Conservation (phyloP, 2,113 vertebrate species). For the Lepus europaeus region DNA sequence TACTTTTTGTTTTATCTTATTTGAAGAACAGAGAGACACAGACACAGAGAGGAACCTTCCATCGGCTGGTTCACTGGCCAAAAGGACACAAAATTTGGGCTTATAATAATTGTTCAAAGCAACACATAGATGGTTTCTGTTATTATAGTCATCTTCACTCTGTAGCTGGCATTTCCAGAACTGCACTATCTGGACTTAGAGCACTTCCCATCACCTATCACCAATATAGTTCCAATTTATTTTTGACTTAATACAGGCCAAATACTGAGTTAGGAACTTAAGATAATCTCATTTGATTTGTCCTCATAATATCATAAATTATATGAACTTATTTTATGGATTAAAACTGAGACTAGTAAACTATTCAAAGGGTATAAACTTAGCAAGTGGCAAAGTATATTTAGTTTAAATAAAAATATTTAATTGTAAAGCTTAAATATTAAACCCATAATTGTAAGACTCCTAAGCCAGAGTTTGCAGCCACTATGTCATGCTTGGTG, state of each 20-base stretch:
- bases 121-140: neutral
- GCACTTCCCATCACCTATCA: neutral
- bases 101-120: too few relatives aligned
- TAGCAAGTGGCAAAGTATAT: neutral
- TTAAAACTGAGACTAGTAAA: conserved; percentile 50
- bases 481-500: neutral
- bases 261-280: neutral
- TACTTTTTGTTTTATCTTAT: too few relatives aligned
- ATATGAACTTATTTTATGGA: conserved; percentile 23
- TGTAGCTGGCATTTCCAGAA: neutral
- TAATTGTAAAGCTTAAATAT: neutral
- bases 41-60: too few relatives aligned
- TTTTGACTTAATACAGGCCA: neutral
- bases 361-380: neutral
- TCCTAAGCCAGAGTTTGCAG: neutral
- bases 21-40: too few relatives aligned
- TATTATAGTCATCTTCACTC: neutral
- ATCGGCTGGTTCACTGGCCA: too few relatives aligned
- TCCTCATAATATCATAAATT: neutral
- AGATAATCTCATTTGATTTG: neutral
- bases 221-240: neutral
- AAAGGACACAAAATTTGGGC: too few relatives aligned
- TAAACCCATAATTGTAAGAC: neutral
- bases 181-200: neutral
- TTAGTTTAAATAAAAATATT: neutral